Conservation (phyloP, 64 coral and sea anemone species). For the Exaiptasia diaphana region DNA sequence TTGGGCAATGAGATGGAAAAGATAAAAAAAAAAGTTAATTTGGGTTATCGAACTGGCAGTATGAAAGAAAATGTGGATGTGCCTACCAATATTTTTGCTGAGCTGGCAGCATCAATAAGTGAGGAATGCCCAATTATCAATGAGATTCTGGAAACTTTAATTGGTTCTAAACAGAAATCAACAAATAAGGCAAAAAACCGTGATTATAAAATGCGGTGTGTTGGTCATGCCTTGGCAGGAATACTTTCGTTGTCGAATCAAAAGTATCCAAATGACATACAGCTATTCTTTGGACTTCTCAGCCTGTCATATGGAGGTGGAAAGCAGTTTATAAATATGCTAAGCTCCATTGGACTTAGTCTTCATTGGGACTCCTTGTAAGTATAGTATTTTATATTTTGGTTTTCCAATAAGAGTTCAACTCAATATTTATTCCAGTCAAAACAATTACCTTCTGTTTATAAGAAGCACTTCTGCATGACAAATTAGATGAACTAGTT, state of each 20-base stretch:
- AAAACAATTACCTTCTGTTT: no score
- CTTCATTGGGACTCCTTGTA: constrained; percentile 8
- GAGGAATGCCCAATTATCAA: constrained; percentile 28
- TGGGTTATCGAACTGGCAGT: not conserved
- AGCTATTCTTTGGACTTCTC: constrained; percentile 33
- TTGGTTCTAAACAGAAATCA: not conserved
- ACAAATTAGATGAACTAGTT: no score
- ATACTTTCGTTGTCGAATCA: constrained; percentile 14
- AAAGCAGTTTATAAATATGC: constrained; percentile 60
- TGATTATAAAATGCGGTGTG: constrained; percentile 30
- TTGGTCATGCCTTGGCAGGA: not conserved
- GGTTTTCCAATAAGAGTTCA: no score
- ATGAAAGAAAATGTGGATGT: not conserved
- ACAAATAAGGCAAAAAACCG: constrained; percentile 34
- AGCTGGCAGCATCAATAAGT: not conserved
- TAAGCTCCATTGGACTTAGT: constrained; percentile 23
- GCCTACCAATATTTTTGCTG: not conserved
- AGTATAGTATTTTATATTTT: no score
- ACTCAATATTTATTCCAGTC: no score
- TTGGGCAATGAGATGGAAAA: no score
- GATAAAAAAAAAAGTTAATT: no score
- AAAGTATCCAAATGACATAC: constrained; percentile 16
- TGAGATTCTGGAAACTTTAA: constrained; percentile 6
- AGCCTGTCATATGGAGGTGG: constrained; percentile 55
- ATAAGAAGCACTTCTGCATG: no score